phyloP scores from a whole-genome alignment of 2,797 vertebrate species.

The Limosa lapponica region DNA sequence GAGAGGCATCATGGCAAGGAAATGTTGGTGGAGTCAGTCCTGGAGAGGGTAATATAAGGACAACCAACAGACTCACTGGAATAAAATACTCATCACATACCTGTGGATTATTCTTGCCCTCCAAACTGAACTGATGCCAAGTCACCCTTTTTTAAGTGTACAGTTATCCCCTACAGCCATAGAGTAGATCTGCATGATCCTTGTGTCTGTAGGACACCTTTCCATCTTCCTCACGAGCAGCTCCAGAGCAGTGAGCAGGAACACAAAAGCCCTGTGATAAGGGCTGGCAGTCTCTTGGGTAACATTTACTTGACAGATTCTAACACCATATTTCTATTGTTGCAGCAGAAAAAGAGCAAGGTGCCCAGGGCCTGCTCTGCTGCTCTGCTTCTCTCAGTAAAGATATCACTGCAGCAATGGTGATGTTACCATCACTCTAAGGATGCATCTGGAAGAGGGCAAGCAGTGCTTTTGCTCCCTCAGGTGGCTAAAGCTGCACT shows the following conservation, averaged over 20 bases:
- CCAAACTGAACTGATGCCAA: background rate
- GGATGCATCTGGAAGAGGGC: background rate
- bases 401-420: background rate
- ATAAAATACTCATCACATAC: background rate
- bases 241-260: background rate
- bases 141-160: background rate
- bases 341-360: background rate
- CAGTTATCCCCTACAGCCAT: background rate
- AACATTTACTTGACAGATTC: background rate
- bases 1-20: background rate
- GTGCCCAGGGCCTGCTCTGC: background rate
- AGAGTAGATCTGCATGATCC: background rate
- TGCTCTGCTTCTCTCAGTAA: background rate
- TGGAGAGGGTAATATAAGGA: background rate
- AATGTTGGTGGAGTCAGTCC: accelerated
- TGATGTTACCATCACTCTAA: background rate
- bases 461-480: background rate
- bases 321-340: background rate
- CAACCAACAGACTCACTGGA: background rate
- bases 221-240: background rate
- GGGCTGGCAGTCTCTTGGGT: background rate
- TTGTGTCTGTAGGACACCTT: background rate
- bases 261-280: background rate
- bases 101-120: background rate
- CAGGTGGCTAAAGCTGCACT: background rate